phyloP scores from a whole-genome alignment of 2,797 vertebrate genomes.

The Bovichtus diacanthus region DNA sequence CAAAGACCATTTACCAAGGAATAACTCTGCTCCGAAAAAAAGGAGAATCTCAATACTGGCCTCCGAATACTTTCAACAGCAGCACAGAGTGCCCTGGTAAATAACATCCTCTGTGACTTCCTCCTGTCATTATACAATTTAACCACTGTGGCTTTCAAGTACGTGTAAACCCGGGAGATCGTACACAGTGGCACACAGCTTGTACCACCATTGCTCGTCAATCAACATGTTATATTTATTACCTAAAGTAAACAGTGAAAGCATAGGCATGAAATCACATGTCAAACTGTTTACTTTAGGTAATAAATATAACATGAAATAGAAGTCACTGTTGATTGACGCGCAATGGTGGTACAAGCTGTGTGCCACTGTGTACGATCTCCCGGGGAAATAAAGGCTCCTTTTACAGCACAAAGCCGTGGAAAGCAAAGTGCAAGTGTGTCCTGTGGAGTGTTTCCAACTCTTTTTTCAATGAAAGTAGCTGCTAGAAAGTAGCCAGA shows the following conservation, averaged over 20 bases:
- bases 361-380: too few species aligned
- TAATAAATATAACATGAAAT: not conserved
- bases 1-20: too few species aligned
- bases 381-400: too few species aligned
- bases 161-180: too few species aligned
- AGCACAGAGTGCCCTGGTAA: not conserved
- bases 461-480: too few species aligned
- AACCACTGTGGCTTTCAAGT: not conserved
- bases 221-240: constrained; percentile 6
- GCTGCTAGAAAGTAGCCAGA: too few species aligned
- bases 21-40: not conserved
- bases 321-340: constrained; percentile 10
- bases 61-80: constrained; percentile 7
- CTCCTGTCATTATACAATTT: not conserved
- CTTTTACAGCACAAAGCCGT: too few species aligned
- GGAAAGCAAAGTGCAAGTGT: too few species aligned
- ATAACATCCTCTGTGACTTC: not conserved
- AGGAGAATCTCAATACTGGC: not conserved
- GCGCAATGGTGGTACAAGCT: too few species aligned
- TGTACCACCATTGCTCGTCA: too few species aligned
- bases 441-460: too few species aligned
- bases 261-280: constrained; percentile 3
- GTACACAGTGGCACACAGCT: too few species aligned
- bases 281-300: not conserved
- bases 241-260: constrained; percentile 2